phyloP scores from a whole-genome alignment of 2,797 vertebrate genomes.

The Epinephelus coioides region DNA sequence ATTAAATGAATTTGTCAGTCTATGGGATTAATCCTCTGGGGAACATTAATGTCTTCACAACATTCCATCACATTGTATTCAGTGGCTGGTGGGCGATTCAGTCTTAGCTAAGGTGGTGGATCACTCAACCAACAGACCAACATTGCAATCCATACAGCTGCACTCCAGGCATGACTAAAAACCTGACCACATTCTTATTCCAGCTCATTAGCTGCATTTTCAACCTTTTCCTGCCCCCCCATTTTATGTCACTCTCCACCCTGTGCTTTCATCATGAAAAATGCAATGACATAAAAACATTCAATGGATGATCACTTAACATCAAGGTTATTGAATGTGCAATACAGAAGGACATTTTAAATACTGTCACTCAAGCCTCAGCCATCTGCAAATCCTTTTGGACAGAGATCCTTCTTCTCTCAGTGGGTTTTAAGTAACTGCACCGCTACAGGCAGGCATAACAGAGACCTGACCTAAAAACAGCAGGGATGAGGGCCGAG shows the following conservation, averaged over 20 bases:
- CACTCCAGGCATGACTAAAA: too few relatives aligned
- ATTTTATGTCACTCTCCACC: too few relatives aligned
- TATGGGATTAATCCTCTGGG: too few relatives aligned
- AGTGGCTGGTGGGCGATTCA: too few relatives aligned
- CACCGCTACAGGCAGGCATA: conserved; percentile 22
- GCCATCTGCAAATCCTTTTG: conserved; percentile 20
- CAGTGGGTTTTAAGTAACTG: conserved; percentile 32
- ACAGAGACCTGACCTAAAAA: conserved; percentile 55
- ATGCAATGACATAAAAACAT: background rate
- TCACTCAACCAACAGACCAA: too few relatives aligned
- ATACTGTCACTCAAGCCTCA: conserved; percentile 39
- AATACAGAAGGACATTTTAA: conserved; percentile 14
- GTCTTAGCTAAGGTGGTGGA: too few relatives aligned
- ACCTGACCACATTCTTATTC: background rate
- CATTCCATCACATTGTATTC: too few relatives aligned
- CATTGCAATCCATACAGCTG: too few relatives aligned
- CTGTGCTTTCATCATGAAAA: background rate
- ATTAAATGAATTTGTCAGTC: too few relatives aligned
- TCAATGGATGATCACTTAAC: background rate
- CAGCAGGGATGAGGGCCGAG: conserved; percentile 52
- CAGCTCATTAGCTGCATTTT: background rate
- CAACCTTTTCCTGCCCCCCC: background rate
- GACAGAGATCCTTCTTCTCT: conserved; percentile 34
- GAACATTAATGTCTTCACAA: too few relatives aligned
- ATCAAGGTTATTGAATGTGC: background rate